Base-by-base conservation (phyloP, 2,797 vertebrate genomes). In the Percopsis omiscomaycus region DNA sequence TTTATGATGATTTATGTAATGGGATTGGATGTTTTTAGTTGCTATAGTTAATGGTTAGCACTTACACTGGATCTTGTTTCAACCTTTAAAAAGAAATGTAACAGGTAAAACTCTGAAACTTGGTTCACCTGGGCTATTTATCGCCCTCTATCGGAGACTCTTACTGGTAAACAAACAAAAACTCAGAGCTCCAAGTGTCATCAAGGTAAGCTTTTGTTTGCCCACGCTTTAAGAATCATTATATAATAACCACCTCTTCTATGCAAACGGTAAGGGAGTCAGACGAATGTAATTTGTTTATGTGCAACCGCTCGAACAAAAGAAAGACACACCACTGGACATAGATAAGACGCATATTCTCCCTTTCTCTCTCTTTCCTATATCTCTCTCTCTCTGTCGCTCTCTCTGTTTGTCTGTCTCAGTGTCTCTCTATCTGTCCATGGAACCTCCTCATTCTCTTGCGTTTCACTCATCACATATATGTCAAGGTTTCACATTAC, bases 401-500 rank as follows among this genome's bases (percentile, higher is more conserved):
- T 62, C 51, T 59, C 56, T 65, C 28, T 67, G 70, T 59, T 72
- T 59, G 22, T 22, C 22, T 22, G 22, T 22, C 22, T 22, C 22
- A 22, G 22, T 22, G 22, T 61, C 60, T 70, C 64, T 73, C 29
- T 52, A 37, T 71, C 67, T 75, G 44, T 67, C 71, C 15, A 57
- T 60, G 49, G 54, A 45, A 60, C 62, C 55, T 45, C 42, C 68
- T 68, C 59, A 2, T 70, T 71, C 58, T 60, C 61, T 54, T 60
- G 52, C 42, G 27, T 42, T 15, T 27, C 15, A 28, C 51, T 55
- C 61, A 16, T 4, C 32, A 53, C 52, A 29, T 68, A 54, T 68
- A 75, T 14, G 1, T 78, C 61, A 61, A 70, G 79, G 78, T 86
- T 75, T 87, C 74, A 52, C 73, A 61, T 89, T 82, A 84, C 80